Conservation (phyloP, 2,113 vertebrate species). For the Neomonachus schauinslandi region DNA sequence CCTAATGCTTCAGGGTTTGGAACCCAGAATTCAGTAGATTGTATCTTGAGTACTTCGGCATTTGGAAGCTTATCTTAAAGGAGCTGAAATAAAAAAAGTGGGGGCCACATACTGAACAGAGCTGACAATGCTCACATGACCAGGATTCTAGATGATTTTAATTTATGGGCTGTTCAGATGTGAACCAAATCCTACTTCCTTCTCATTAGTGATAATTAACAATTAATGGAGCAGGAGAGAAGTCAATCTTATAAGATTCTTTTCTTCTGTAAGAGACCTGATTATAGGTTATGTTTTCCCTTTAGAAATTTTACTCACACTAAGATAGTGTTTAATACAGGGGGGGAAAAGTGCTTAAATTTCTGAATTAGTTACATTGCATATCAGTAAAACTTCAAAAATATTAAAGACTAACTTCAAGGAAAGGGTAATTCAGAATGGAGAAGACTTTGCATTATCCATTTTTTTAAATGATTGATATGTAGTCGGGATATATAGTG, state of each 20-base stretch:
- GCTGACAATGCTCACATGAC: background rate
- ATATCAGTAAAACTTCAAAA: background rate
- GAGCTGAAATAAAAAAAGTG: background rate
- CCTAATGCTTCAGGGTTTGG: background rate
- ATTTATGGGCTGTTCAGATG: conserved; percentile 24
- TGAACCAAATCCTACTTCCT: conserved; percentile 50
- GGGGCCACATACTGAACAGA: background rate
- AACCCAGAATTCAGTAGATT: background rate
- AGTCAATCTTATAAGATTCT: background rate
- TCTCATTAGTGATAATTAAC: conserved; percentile 55
- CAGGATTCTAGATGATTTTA: background rate
- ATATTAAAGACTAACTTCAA: background rate
- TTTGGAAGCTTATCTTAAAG: background rate
- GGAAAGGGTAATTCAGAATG: background rate
- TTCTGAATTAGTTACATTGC: background rate
- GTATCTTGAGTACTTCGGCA: background rate
- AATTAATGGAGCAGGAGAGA: conserved; percentile 35
- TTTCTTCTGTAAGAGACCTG: background rate
- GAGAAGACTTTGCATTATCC: background rate
- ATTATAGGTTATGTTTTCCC: background rate
- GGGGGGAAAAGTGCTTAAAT: background rate
- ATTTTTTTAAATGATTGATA: background rate
- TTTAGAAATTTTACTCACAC: conserved; percentile 13
- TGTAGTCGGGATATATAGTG: background rate
- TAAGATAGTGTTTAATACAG: background rate